Base-by-base conservation (phyloP, 2,888 invertebrate genomes). In the Bombylius discolor region DNA sequence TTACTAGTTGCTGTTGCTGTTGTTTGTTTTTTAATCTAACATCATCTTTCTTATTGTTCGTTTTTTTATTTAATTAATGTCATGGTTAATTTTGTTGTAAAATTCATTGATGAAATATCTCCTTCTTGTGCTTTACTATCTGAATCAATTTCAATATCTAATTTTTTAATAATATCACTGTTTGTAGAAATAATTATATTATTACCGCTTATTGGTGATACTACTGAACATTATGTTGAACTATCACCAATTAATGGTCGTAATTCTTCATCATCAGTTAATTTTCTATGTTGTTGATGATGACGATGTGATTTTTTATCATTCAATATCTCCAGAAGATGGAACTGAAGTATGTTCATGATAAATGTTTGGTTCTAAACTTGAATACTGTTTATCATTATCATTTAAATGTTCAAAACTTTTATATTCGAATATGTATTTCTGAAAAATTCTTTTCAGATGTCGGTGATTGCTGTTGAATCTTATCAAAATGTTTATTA, bases 181-280 rank as follows among this genome's bases (percentile, higher is more conserved):
- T 39, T 39, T 39, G 9, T 8, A 8, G 46, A 47, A 23, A 14
- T 47, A 7, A 4, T 51, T n/a, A n/a, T n/a, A n/a, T n/a, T n/a
- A n/a, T n/a, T n/a, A 4, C 49, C 52, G 46, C 39, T 46, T 33
- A 49, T 47, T 23, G 47, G 54, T 12, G 45, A 57, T 46, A 33
- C 14, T 39, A 51, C 39, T 34, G 53, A 53, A n/a, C 44, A 53
- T 66, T 61, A 65, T 65, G 51, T 58, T 42, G 55, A 52, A 32
- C 51, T 52, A 44, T 51, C 53, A 53, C 56, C 55, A 42, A 74
- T 74, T 51, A 74, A 61, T 3, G 74, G 73, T 56, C 71, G 68
- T 52, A 73, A 59, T 52, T 74, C 74, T 61, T 74, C 74, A 59
- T 72, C 72, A 45, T 67, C 69, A 7, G 55, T 59, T 47, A 51